Evolutionary conservation across 2,888 invertebrate genomes (phyloP).

Genomic region (Patella pellucida): DNA sequence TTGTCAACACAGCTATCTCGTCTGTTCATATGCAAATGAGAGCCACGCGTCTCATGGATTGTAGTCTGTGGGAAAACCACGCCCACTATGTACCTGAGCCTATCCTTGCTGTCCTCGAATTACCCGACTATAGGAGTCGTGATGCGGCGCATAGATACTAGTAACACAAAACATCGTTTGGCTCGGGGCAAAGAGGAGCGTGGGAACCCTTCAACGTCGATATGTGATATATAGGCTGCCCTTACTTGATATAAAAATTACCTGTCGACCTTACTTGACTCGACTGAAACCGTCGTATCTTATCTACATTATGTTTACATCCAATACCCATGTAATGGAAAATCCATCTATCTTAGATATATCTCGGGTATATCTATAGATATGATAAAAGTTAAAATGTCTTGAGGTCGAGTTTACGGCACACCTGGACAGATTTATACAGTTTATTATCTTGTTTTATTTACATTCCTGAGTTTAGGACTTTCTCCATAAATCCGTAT

Average conservation of each 20-base stretch:
- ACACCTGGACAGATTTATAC: neutral
- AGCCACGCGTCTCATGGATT: slow-evolving; percentile 37
- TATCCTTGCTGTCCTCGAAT: slow-evolving; percentile 8
- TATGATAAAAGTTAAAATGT: neutral
- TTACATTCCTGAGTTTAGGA: neutral
- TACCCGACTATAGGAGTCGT: neutral
- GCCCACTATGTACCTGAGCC: slow-evolving; percentile 21
- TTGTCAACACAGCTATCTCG: slow-evolving; percentile 14
- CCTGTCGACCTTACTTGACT: neutral
- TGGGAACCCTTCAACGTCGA: slow-evolving; percentile 1
- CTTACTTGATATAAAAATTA: neutral
- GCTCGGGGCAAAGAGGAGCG: slow-evolving; percentile 9
- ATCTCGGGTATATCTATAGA: neutral
- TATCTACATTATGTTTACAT: neutral
- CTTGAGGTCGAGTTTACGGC: neutral
- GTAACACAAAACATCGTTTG: slow-evolving; percentile 1
- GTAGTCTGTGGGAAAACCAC: slow-evolving; percentile 41
- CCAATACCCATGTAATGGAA: neutral
- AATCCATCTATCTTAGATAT: neutral
- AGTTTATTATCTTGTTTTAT: neutral
- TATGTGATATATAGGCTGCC: slow-evolving; percentile 3
- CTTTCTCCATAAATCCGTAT: neutral
- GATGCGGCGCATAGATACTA: slow-evolving; percentile 7
- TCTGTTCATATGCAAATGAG: slow-evolving; percentile 20
- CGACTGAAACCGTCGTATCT: neutral